Conservation (phyloP, 2,888 invertebrate genomes). For the Scelioninae gen. 1 region DNA sequence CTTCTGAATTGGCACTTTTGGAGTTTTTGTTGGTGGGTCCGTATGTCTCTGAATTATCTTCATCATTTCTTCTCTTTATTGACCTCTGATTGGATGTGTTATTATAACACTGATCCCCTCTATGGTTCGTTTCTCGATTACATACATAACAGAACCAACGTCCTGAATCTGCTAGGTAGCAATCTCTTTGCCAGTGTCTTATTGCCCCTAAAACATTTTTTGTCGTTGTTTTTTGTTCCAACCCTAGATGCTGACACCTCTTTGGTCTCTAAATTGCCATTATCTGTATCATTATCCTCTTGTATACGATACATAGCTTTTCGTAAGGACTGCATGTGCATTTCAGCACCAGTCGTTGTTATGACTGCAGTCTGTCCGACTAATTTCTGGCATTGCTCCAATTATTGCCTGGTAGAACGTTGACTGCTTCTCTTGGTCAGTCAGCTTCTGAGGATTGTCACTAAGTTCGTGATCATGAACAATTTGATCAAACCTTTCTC, state of each 20-base stretch:
- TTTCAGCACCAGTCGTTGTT: conserved; percentile 61
- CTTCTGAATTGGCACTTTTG: too few species aligned
- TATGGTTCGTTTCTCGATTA: too few species aligned
- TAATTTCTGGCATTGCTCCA: conserved; percentile 56
- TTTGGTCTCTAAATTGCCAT: conserved; percentile 16
- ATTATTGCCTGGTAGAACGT: conserved; percentile 69
- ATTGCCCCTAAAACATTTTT: conserved; percentile 63
- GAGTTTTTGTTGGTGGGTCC: too few species aligned
- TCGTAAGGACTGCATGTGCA: conserved; percentile 60
- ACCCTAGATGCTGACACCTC: conserved; percentile 1
- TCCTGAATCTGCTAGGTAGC: not conserved
- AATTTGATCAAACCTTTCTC: conserved; percentile 62
- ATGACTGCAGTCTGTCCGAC: conserved; percentile 57
- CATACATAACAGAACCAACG: too few species aligned
- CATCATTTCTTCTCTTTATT: too few species aligned
- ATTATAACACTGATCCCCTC: too few species aligned
- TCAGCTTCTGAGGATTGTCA: conserved; percentile 39
- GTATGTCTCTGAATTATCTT: too few species aligned
- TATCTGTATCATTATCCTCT: conserved; percentile 52
- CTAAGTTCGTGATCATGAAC: conserved; percentile 45
- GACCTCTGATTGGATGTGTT: too few species aligned
- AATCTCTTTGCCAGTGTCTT: conserved; percentile 49
- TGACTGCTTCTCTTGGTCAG: conserved; percentile 46
- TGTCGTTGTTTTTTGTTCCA: not conserved
- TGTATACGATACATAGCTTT: conserved; percentile 49